phyloP scores from a whole-genome alignment of 2,113 vertebrate species.

The Laterallus jamaicensis region DNA sequence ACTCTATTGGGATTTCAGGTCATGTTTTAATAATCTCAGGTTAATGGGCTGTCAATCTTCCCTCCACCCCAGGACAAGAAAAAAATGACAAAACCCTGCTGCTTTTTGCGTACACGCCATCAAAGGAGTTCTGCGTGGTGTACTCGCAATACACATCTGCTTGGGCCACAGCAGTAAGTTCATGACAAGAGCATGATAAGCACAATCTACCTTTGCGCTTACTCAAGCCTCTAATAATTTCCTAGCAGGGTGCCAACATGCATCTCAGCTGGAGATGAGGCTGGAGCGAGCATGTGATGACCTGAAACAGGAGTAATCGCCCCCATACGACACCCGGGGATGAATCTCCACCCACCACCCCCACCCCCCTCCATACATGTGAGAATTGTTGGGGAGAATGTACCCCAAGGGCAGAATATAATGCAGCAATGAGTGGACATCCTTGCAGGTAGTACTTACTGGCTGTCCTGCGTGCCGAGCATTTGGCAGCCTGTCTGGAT shows the following conservation, averaged over 20 bases:
- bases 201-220: not conserved
- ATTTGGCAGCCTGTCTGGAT: slow-evolving; percentile 50
- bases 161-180: not conserved
- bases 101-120: not conserved
- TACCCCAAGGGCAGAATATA: not conserved
- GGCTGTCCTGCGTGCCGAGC: not conserved
- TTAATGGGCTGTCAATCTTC: not conserved
- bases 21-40: not conserved
- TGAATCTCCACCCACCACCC: not conserved
- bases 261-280: not conserved
- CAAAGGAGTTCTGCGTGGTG: not conserved
- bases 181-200: not conserved
- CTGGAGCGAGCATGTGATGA: not conserved
- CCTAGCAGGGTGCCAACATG: not conserved
- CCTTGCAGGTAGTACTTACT: not conserved
- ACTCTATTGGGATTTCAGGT: not conserved
- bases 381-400: not conserved
- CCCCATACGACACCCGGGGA: not conserved
- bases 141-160: not conserved
- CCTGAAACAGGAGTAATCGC: not conserved
- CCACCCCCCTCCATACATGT: not conserved
- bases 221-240: not conserved
- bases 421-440: not conserved
- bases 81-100: not conserved
- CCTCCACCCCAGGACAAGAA: not conserved